Evolutionary conservation across 2,888 invertebrate genomes (phyloP), one percentile per base, ranked within the genome.

Genomic region (Pristionchus exspectatus): DNA sequence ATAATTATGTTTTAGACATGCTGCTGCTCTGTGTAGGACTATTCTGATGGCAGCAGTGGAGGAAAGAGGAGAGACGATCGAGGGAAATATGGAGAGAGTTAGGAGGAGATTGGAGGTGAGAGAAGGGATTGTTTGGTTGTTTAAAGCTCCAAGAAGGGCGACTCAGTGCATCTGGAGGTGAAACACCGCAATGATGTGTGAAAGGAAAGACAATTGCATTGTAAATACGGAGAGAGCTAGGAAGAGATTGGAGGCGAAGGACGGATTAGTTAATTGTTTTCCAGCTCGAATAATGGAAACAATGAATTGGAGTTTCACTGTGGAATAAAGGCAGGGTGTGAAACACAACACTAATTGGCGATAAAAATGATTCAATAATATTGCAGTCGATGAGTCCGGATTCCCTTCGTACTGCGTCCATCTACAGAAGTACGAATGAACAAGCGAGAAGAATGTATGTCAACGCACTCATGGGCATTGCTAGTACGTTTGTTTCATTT

Each of bases 391-490:
- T 87, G 66, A 87, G 9, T 16, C 56, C 44, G 4, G 72, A 66
- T 1, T 54, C 38, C 16, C 69, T 69, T 21, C 44, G 63, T 14
- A 12, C 30, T 5, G 56, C 66, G 3, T n/a, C 90, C 50, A 72
- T 92, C 16, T 93, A 91, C 89, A 90, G 87, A 33, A 92, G 92
- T 85, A 18, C 83, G 14, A 88, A 90, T 33, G 90, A 91, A 33
- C 85, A 84, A 21, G 92, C 92, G n/a, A 90, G 93, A 21, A 89
- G 91, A 77, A 69, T 93, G 54, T 93, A 90, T 89, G 91, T 92
- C 66, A 91, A 93, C 56, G 93, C 94, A 2, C 88, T 94, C 24
- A 90, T 91, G 24, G 91, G 90, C 2, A 89, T 93, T 63, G 91
- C 92, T 38, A 91, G 94, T 93, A 56, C 90, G 93, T 91, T 16